Base-by-base conservation (phyloP, 2,113 vertebrate genomes). In the Gyps fulvus region DNA sequence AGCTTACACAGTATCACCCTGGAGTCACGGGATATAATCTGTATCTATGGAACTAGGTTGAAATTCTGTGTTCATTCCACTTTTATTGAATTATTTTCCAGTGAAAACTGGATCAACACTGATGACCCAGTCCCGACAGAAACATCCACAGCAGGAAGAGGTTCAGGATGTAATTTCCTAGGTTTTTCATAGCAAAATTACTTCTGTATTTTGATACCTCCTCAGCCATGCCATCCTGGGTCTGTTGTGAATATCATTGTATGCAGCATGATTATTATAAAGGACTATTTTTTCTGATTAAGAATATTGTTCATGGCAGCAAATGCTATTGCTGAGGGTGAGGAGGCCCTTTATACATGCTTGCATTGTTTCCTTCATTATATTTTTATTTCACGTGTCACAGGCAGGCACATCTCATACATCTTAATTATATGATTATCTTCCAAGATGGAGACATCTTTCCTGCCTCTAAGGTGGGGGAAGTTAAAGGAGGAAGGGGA, bases 371-470 rank as follows among this genome's bases (percentile, higher is more conserved):
- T 92, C 42, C 65, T 95, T 88, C 87, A 52, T 91, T 90, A 87
- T 77, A 72, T 89, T 94, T 92, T 91, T 94, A 90, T 93, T 97
- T 95, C 85, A 84, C 18, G 1, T 94, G 85, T 83, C 74, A 82
- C 11, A 63, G 38, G 27, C 63, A 78, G 73, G 69, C 84, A 89
- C 61, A 88, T 89, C 83, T 88, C 92, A 97, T 97, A 73, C 45
- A 97, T 98, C 96, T 97, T 98, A 96, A 98, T 98, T 96, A 97
- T 73, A 25, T 70, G 72, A 96, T 97, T 97, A 97, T 96, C 43
- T 31, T 83, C 90, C 88, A 97, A 93, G 7, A 93, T 90, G 90
- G 55, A 94, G 67, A 69, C 16, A 84, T 62, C 20, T 65, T 92
- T 89, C 54, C 65, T 71, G 52, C 27, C 47, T 83, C n/a, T 78